phyloP scores from a whole-genome alignment of 92 coral and sea anemone species.

The Meandrina meandrites region DNA sequence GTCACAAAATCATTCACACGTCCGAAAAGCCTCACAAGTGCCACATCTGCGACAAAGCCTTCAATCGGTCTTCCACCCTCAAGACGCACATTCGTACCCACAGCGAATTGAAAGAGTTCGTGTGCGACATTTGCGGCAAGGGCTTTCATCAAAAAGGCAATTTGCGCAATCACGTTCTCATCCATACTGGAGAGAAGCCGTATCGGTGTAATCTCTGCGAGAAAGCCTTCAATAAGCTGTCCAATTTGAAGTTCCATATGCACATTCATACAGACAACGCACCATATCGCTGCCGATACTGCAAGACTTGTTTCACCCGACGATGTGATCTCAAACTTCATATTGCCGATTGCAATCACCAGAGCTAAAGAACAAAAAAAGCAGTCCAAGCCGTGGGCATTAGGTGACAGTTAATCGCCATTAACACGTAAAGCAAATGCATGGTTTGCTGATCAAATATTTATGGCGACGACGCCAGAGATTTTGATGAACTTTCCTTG shows the following conservation, averaged over 20 bases:
- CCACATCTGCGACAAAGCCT: conserved; percentile 92
- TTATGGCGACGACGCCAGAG: conserved; percentile 29
- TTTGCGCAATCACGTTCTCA: conserved; percentile 92
- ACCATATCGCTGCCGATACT: conserved; percentile 92
- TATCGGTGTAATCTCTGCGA: conserved; percentile 90
- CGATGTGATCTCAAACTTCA: conserved; percentile 98
- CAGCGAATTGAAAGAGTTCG: conserved; percentile 88
- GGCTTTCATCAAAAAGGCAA: conserved; percentile 99
- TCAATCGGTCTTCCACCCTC: conserved; percentile 98
- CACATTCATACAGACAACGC: conserved; percentile 98
- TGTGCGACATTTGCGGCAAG: conserved; percentile 90
- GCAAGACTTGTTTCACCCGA: conserved; percentile 85
- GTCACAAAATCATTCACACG: conserved; percentile 98
- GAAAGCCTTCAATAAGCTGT: conserved; percentile 96
- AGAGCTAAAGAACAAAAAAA: conserved; percentile 29
- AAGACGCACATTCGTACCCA: conserved; percentile 98
- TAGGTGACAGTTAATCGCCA: conserved; percentile 52
- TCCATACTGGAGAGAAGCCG: conserved; percentile 99
- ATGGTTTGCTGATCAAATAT: conserved; percentile 51
- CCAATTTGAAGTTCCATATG: conserved; percentile 94
- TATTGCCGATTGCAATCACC: conserved; percentile 53
- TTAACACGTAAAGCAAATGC: conserved; percentile 52
- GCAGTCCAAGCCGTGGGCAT: conserved; percentile 29
- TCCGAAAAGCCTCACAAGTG: conserved; percentile 97
- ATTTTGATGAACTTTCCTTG: conserved; percentile 23